Conservation (phyloP, 1,140 invertebrate genomes). For the Cyclargus thomasi region DNA sequence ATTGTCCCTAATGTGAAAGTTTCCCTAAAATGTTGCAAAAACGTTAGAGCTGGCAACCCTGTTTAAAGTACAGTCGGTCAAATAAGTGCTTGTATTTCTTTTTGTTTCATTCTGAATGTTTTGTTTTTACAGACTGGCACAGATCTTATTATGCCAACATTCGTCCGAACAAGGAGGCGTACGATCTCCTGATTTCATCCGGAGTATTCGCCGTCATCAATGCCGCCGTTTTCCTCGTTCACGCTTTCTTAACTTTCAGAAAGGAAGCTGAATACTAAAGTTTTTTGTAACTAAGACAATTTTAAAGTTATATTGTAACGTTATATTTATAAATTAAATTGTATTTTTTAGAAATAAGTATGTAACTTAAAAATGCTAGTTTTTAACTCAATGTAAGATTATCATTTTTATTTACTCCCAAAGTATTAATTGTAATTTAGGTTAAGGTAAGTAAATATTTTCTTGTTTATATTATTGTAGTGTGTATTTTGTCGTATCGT, state of each 20-base stretch:
- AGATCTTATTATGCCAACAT: constrained; percentile 62
- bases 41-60: neutral
- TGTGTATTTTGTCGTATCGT: neutral
- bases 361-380: constrained; percentile 9
- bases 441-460: constrained; percentile 17
- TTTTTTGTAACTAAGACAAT: constrained; percentile 13
- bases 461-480: constrained; percentile 15
- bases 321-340: neutral
- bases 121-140: constrained; percentile 59
- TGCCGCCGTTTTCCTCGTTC: constrained; percentile 56
- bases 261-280: constrained; percentile 60
- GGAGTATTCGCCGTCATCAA: constrained; percentile 61
- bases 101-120: neutral
- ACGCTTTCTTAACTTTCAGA: constrained; percentile 62
- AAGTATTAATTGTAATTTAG: constrained; percentile 34
- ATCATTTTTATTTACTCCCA: constrained; percentile 51
- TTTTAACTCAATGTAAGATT: constrained; percentile 30
- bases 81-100: neutral
- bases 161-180: constrained; percentile 61
- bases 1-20: neutral
- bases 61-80: neutral
- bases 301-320: constrained; percentile 20
- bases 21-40: neutral
- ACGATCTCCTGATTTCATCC: constrained; percentile 64
- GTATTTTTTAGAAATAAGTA: neutral